Base-by-base conservation (phyloP, 92 coral and sea anemone genomes). In the Diadumene lineata region DNA sequence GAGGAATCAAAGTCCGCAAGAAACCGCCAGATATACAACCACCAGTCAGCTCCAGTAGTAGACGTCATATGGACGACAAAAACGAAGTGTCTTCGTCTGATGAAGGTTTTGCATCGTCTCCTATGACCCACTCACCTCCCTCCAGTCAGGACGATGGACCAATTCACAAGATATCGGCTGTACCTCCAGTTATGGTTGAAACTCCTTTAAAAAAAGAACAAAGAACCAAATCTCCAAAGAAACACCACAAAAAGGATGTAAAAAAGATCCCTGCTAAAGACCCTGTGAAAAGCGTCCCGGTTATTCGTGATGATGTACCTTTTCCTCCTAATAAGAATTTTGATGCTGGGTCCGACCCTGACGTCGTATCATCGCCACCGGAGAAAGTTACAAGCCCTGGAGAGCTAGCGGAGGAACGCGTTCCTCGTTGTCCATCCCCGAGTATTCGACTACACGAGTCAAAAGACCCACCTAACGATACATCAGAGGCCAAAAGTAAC, bases 101-200 rank as follows among this genome's bases (percentile, higher is more conserved):
- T 25, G 82, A 78, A 46, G 82, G 82, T 1, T 78, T 78, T 33
- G 82, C 82, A 15, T n/a, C n/a, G n/a, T 78, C 82, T 18, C 75
- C 82, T 19, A 63, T 67, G 65, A 60, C 82, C 18, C 43, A 21
- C 31, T 68, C 82, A 0, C 69, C 82, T 0, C 66, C 72, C 23
- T 67, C 34, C 9, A 67, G 70, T 31, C 68, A 68, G 44, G 19
- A 50, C 31, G 51, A 51, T 27, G 34, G 28, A 51, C 82, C 69
- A 18, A 19, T 10, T 11, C 56, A 64, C 53, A 32, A 28, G 4
- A 34, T 33, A 38, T 38, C 48, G 13, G 13, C 48, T 6, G 13
- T 38, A 27, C 23, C 34, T n/a, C 69, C 43, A 2, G 73, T 66
- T 26, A 50, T 63, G 23, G 64, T 64, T 16, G 80, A 60, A 57